phyloP scores from a whole-genome alignment of 2,113 vertebrate species.

The Neogale vison region DNA sequence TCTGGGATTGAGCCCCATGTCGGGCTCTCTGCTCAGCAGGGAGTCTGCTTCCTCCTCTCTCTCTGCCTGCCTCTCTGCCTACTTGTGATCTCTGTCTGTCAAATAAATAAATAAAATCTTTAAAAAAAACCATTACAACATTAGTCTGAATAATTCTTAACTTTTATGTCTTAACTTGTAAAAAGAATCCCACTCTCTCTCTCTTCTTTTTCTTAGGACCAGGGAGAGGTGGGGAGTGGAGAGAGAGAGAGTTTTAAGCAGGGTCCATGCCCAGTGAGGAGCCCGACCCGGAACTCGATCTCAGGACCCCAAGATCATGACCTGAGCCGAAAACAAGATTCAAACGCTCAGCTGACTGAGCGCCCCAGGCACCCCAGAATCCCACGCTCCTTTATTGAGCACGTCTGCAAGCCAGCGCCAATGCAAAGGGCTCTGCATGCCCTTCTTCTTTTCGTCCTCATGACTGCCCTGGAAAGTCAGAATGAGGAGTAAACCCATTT shows the following conservation, averaged over 20 bases:
- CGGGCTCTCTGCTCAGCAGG: too few relatives aligned
- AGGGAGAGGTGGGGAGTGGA: too few relatives aligned
- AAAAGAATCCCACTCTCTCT: neutral
- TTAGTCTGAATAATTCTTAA: neutral
- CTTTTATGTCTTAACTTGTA: fast-evolving
- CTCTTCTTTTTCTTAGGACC: too few relatives aligned
- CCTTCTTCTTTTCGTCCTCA: neutral
- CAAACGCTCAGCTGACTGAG: neutral
- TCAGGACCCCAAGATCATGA: neutral
- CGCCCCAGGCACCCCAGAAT: too few relatives aligned
- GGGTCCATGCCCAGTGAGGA: neutral
- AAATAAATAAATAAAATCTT: too few relatives aligned
- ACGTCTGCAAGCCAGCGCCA: fast-evolving
- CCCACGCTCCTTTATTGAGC: neutral
- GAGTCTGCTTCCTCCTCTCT: too few relatives aligned
- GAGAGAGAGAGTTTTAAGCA: too few relatives aligned
- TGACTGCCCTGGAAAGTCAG: neutral
- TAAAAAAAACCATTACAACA: too few relatives aligned
- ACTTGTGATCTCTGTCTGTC: too few relatives aligned
- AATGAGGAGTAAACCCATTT: neutral
- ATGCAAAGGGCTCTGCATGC: neutral
- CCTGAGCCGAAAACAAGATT: neutral
- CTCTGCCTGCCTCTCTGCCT: too few relatives aligned
- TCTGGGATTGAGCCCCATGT: too few relatives aligned
- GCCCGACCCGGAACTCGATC: neutral